Conservation (phyloP, 2,888 invertebrate genomes). For the Caenorhabditis zanzibari region DNA sequence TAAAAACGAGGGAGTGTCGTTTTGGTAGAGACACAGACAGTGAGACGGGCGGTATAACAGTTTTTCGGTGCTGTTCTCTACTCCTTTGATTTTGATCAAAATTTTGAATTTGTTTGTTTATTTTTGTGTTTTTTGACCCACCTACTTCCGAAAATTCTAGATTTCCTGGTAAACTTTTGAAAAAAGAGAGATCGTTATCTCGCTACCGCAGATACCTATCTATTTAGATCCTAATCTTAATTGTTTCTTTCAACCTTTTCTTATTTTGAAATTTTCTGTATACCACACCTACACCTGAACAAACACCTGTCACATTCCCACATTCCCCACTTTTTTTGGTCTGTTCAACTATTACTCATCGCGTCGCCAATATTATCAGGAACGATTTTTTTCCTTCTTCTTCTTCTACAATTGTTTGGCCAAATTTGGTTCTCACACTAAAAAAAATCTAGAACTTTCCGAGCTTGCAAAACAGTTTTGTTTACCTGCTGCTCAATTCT, state of each 20-base stretch:
- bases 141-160: no score
- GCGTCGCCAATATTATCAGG: background rate
- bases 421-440: constrained; percentile 17
- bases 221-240: no score
- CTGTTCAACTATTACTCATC: constrained; percentile 50
- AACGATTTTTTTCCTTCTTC: constrained; percentile 17
- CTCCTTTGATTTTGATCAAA: background rate
- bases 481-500: background rate
- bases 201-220: no score
- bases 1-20: background rate
- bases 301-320: constrained; percentile 35
- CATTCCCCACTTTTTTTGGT: background rate
- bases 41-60: background rate
- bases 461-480: constrained; percentile 19
- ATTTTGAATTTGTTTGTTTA: background rate
- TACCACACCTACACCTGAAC: constrained; percentile 58
- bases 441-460: no score
- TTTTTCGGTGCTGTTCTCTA: background rate
- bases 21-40: background rate
- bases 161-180: no score
- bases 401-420: background rate
- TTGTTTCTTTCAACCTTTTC: background rate
- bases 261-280: background rate
- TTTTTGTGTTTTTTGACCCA: background rate
- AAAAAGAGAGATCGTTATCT: no score